Percentiles rank a stretch among this genome's conserved stretches.
These are phyloP conservation scores for Sebastes aleutianus DNA, from an alignment of 2,797 vertebrate species.

Conservation along the genomic window DNA sequence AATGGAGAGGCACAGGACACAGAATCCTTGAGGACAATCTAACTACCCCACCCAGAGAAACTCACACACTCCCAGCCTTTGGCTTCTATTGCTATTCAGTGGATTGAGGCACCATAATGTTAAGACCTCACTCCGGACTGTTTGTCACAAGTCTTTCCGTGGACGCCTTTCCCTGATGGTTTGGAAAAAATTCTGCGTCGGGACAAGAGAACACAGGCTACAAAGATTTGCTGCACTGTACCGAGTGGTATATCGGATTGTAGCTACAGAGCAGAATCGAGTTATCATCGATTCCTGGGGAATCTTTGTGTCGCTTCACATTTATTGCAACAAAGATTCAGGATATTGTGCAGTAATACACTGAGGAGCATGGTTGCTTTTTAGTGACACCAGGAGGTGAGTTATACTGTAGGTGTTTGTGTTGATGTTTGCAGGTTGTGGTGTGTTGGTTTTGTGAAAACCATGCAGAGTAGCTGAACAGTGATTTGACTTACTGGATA, in stretches of 20 bases:
- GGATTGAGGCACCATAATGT: slow-evolving; percentile 26
- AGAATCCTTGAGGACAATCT: slow-evolving; percentile 53
- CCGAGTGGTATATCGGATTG: not conserved
- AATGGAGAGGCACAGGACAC: slow-evolving; percentile 58
- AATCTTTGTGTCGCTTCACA: not conserved
- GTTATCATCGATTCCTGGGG: not conserved
- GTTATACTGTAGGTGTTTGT: slow-evolving; percentile 7
- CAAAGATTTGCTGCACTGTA: not conserved
- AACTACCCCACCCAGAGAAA: slow-evolving; percentile 57
- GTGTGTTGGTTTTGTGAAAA: not conserved
- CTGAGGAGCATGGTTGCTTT: not conserved
- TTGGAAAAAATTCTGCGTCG: not conserved
- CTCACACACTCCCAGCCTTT: slow-evolving; percentile 23
- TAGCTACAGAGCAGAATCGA: not conserved
- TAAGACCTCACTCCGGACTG: slow-evolving; percentile 22
- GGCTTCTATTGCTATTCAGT: slow-evolving; percentile 18
- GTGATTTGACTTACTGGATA: slow-evolving; percentile 1
- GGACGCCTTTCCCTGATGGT: slow-evolving; percentile 27
- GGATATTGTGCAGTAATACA: slow-evolving; percentile 2
- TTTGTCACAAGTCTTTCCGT: slow-evolving; percentile 19
- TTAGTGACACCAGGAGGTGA: slow-evolving; percentile 57
- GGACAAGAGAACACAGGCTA: not conserved
- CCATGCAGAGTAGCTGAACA: not conserved
- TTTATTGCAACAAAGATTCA: slow-evolving; percentile 1
- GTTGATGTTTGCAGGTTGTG: not conserved